Percentiles rank a stretch among this genome's conserved stretches.
phyloP scores from a whole-genome alignment of 30 jellyfish, hydroid and myxozoan species.

The Nemopilema nomurai region DNA sequence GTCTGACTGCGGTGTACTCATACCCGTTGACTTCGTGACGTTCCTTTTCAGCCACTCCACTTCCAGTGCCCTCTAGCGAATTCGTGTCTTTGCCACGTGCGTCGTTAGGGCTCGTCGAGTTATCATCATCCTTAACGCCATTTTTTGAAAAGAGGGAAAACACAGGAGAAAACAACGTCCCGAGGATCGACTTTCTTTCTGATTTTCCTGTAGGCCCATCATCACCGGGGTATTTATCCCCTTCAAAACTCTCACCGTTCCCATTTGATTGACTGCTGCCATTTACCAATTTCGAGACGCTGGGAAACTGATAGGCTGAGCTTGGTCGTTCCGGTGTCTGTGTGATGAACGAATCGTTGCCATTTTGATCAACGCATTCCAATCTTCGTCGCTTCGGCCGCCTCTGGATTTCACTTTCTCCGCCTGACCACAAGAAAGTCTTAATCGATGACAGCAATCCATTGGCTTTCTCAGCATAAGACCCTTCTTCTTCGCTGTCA shows the following conservation, averaged over 20 bases:
- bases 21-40: constrained; percentile 31
- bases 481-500: constrained; percentile 33
- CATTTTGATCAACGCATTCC: constrained; percentile 74
- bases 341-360: constrained; percentile 62
- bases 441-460: constrained; percentile 76
- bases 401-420: constrained; percentile 47
- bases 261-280: constrained; percentile 26
- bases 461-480: constrained; percentile 48
- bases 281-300: neutral
- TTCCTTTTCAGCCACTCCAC: constrained; percentile 19
- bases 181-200: constrained; percentile 78
- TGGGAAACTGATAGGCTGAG: constrained; percentile 26
- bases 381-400: constrained; percentile 49
- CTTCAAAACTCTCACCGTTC: constrained; percentile 1
- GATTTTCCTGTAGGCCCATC: constrained; percentile 31
- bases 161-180: constrained; percentile 96
- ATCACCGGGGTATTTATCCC: constrained; percentile 5
- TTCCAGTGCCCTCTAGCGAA: constrained; percentile 21
- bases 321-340: constrained; percentile 60
- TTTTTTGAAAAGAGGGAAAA: constrained; percentile 80
- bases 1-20: constrained; percentile 40
- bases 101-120: constrained; percentile 44
- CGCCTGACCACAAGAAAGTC: constrained; percentile 79
- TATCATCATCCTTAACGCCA: constrained; percentile 63
- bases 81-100: constrained; percentile 37